A percentile compares a stretch with the other conserved stretches of the same genome.
These are phyloP conservation scores for Cheilosia vulpina DNA, from an alignment of 2,888 invertebrate genomes.

Conservation along the genomic window DNA sequence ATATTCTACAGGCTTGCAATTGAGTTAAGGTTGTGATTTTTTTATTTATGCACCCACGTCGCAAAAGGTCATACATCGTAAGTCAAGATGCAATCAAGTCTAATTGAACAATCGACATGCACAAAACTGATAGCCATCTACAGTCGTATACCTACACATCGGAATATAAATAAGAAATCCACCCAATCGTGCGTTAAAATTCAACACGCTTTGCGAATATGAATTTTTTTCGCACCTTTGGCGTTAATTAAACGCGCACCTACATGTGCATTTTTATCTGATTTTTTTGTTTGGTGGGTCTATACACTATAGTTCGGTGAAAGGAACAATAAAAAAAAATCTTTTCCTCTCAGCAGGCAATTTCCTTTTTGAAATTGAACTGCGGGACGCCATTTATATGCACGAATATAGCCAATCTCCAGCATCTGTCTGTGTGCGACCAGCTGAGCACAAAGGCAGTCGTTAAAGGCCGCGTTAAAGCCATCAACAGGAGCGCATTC, in stretches of 20 bases:
- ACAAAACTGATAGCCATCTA: too few relatives aligned
- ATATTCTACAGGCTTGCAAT: too few relatives aligned
- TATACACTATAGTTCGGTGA: too few relatives aligned
- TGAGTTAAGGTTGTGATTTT: too few relatives aligned
- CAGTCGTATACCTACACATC: too few relatives aligned
- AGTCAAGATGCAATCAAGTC: too few relatives aligned
- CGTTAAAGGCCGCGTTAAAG: slow-evolving; percentile 6
- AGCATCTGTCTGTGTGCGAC: slow-evolving; percentile 30
- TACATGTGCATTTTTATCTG: slow-evolving; percentile 38
- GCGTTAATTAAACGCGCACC: slow-evolving; percentile 61
- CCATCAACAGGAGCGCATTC: slow-evolving; percentile 24
- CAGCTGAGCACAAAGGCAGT: slow-evolving; percentile 2
- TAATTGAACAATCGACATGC: too few relatives aligned
- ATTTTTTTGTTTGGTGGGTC: slow-evolving; percentile 51
- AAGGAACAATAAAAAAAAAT: slow-evolving; percentile 1
- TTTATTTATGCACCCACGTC: too few relatives aligned
- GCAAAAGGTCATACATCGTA: too few relatives aligned
- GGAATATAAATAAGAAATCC: neutral
- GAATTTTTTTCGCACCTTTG: slow-evolving; percentile 61
- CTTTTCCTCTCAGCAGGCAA: slow-evolving; percentile 55
- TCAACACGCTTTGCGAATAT: slow-evolving; percentile 23
- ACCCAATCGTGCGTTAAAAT: slow-evolving; percentile 34
- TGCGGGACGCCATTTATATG: slow-evolving; percentile 47
- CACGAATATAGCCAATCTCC: slow-evolving; percentile 44
- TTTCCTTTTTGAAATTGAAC: slow-evolving; percentile 73